phyloP scores from a whole-genome alignment of 2,113 vertebrate species.

The Seriola quinqueradiata region DNA sequence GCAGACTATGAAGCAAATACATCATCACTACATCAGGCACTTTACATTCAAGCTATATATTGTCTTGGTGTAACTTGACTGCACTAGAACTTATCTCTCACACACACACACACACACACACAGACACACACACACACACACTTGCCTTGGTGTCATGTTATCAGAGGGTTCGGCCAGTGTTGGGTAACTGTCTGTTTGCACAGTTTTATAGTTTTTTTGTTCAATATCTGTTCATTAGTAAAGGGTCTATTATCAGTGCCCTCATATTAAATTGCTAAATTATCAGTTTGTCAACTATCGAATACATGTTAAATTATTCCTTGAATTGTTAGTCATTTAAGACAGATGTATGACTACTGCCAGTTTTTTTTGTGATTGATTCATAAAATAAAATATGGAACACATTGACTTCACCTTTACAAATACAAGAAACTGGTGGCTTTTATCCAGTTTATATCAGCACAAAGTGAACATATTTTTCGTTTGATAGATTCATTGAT shows the following conservation, averaged over 20 bases:
- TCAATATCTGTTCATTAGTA: not conserved
- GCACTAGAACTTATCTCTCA: conserved; percentile 63
- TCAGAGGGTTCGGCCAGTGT: conserved; percentile 15
- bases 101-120: conserved; percentile 17
- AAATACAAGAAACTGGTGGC: not conserved
- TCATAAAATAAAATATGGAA: not conserved
- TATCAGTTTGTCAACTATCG: not conserved
- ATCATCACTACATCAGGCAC: not conserved
- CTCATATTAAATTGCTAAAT: not conserved
- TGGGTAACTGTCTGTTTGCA: conserved; percentile 51
- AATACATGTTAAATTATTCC: not conserved
- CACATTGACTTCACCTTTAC: not conserved
- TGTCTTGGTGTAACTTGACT: conserved; percentile 40
- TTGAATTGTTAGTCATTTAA: not conserved
- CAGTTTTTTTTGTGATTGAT: not conserved
- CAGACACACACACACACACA: not conserved
- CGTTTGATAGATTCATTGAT: not conserved
- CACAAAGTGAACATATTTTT: not conserved
- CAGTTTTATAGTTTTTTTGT: conserved; percentile 9
- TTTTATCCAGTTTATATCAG: not conserved
- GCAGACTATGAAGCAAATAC: not conserved
- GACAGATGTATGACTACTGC: not conserved
- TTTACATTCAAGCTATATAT: conserved; percentile 49
- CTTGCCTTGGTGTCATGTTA: conserved; percentile 29
- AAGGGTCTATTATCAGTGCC: not conserved